phyloP scores from a whole-genome alignment of 2,797 vertebrate species.

The Peromyscus melanophrys region DNA sequence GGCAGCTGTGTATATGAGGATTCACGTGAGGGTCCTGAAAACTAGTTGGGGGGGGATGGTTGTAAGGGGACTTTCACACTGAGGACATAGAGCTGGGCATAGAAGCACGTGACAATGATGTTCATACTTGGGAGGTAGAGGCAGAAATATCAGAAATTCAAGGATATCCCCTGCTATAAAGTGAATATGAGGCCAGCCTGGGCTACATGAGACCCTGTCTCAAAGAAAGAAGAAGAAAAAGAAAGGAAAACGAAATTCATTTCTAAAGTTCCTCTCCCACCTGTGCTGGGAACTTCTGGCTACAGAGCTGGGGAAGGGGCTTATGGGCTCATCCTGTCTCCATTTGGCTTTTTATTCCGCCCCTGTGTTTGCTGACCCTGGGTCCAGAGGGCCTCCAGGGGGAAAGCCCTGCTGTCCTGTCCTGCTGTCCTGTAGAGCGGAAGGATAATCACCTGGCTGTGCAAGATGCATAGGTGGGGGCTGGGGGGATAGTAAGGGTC shows the following conservation, averaged over 20 bases:
- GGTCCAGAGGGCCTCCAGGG: background rate
- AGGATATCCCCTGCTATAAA: background rate
- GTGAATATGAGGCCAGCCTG: background rate
- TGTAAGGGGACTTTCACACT: background rate
- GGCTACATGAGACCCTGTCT: background rate
- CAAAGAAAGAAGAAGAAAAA: background rate
- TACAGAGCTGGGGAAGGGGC: background rate
- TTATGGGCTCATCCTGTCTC: background rate
- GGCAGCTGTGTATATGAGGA: background rate
- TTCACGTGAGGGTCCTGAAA: too few relatives aligned
- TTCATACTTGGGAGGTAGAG: background rate
- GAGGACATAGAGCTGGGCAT: background rate
- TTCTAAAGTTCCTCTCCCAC: background rate
- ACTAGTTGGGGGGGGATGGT: background rate
- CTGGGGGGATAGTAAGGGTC: background rate
- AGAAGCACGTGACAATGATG: background rate
- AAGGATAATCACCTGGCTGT: background rate
- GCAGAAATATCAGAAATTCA: background rate
- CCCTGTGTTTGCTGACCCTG: background rate
- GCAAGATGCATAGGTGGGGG: background rate
- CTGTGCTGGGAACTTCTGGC: background rate
- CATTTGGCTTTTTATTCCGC: background rate
- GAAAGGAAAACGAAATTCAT: background rate
- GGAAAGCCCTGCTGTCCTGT: background rate
- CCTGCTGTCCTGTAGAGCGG: background rate